Percentiles rank a stretch among this genome's conserved stretches.
phyloP scores from a whole-genome alignment of 2,797 vertebrate species.

The Simalia tracyae region DNA sequence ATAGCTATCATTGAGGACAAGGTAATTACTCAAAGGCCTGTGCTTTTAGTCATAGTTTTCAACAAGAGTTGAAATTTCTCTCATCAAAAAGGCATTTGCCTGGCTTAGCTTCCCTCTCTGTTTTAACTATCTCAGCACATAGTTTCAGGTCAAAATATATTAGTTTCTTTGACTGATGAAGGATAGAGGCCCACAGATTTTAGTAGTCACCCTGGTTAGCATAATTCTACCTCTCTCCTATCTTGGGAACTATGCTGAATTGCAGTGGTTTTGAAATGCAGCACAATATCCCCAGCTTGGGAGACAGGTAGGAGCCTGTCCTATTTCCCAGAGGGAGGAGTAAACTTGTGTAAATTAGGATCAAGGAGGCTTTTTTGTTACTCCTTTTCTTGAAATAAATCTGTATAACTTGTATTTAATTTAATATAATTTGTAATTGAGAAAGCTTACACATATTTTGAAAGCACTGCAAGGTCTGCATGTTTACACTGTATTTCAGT shows the following conservation, averaged over 20 bases:
- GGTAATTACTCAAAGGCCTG: slow-evolving; percentile 71
- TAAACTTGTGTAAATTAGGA: neutral
- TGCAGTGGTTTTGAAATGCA: neutral
- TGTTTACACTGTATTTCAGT: neutral
- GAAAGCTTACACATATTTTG: neutral
- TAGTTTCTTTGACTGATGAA: neutral
- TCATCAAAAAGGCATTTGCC: slow-evolving; percentile 8
- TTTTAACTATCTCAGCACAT: neutral
- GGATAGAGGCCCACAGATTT: too few species aligned
- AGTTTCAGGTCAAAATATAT: neutral
- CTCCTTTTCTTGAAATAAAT: neutral
- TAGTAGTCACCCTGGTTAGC: neutral
- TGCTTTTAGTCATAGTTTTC: slow-evolving; percentile 21
- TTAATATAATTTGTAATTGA: neutral
- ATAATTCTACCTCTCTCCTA: neutral
- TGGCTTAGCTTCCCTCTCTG: rapidly evolving
- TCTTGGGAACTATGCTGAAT: neutral
- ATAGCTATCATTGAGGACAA: slow-evolving; percentile 98
- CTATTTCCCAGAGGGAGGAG: neutral
- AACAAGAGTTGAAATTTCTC: slow-evolving; percentile 9
- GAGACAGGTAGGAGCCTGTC: too few species aligned
- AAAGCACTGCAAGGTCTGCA: neutral
- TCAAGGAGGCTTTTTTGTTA: neutral
- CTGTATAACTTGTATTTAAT: too few species aligned
- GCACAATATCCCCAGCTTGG: neutral